Evolutionary conservation across 1,140 invertebrate genomes (phyloP), one percentile per base, ranked within the genome.

Genomic region (Brachionus plicatilis): DNA sequence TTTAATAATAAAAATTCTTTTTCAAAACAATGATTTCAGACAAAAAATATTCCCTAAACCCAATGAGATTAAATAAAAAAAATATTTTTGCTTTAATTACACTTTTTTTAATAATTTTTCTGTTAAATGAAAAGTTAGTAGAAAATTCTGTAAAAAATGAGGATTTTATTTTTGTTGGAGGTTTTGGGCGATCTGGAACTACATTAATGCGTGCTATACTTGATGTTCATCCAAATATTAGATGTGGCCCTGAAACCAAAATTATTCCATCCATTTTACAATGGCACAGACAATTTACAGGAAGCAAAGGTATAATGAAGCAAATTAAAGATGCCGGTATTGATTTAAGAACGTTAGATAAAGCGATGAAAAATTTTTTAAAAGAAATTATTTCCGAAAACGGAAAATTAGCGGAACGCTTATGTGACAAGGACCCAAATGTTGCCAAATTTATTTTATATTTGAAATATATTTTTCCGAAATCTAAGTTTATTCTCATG

Each of bases 201-300:
- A 99, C 96, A 45, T 92, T 99, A 76, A 96, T 97, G 93, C 92
- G 97, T 88, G 96, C 96, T 85, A 97, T 99, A 94, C 91, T 99
- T 78, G 97, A 99, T 91, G 96, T 97, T 66, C 97, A 99, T 92
- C 95, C 95, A n/a, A 93, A 95, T 88, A 94, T 99, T 86, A 93
- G 96, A 90, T 99, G 97, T 91, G 97, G 96, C 7, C 96, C 98
- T 90, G 97, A 99, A 90, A 98, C 96, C 7, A 92, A 96, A 85
- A 95, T 99, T 56, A 96, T 99, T 88, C 97, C 97, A 29, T 91
- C 95, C 85, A 93, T 98, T 86, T 92, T 68, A 68, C 43, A n/a
- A 97, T 93, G 97, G 86, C 93, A 94, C 86, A 94, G 96, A 87
- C 97, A 95, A 95, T 91, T 94, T 83, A 95, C 95, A 88, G 95